A percentile compares a stretch with the other conserved stretches of the same genome.
These are phyloP conservation scores for Tachina lurida DNA, from an alignment of 2,888 invertebrate genomes.

Conservation along the genomic window DNA sequence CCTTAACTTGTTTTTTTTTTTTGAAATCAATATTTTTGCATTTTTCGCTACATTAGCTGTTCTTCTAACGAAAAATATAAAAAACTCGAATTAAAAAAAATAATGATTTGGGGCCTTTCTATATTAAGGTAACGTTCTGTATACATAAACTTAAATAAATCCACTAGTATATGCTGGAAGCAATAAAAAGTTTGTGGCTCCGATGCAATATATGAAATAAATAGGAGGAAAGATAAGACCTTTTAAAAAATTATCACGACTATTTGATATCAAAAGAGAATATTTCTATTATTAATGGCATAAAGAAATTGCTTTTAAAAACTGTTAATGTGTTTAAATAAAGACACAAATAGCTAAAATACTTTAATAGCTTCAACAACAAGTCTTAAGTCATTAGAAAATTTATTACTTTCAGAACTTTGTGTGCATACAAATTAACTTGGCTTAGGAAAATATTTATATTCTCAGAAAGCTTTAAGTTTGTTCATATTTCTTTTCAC, in stretches of 20 bases:
- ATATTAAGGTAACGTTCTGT: no score
- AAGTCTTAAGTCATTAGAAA: constrained; percentile 9
- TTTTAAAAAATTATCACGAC: constrained; percentile 11
- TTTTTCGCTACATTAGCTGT: no score
- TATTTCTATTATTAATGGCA: constrained; percentile 54
- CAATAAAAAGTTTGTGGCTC: constrained; percentile 5
- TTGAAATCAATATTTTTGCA: no score
- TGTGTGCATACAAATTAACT: constrained; percentile 43
- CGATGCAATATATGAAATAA: background rate
- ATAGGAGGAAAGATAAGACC: constrained; percentile 26
- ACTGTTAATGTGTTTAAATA: background rate
- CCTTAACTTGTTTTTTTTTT: no score
- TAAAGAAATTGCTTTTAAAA: constrained; percentile 51
- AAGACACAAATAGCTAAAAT: background rate
- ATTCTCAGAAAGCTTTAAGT: background rate
- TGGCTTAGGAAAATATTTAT: background rate
- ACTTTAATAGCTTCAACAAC: background rate
- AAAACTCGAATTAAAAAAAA: no score
- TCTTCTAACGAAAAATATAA: no score
- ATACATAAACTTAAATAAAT: constrained; percentile 31
- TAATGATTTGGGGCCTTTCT: no score
- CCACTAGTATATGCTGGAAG: background rate
- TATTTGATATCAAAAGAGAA: constrained; percentile 17
- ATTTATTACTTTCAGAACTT: constrained; percentile 10
- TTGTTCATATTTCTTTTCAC: background rate